Evolutionary conservation across 2,113 vertebrate species (phyloP).

Genomic region (Gobius niger): DNA sequence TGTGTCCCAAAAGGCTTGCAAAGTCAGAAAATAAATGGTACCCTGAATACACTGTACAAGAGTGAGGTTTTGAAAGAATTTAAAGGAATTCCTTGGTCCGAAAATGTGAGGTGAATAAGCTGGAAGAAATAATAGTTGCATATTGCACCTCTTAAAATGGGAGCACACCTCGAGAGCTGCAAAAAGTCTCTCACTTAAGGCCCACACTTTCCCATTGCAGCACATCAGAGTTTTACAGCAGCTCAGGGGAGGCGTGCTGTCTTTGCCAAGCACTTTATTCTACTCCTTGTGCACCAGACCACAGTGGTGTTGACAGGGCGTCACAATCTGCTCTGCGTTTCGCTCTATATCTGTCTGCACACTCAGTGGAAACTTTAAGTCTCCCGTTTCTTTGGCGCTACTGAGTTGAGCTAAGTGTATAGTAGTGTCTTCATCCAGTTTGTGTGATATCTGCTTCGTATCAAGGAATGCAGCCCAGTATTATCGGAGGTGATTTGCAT

Average conservation of each 20-base stretch:
- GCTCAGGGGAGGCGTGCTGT: neutral
- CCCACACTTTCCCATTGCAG: slow-evolving; percentile 17
- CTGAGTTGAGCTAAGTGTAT: slow-evolving; percentile 55
- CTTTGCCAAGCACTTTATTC: slow-evolving; percentile 8
- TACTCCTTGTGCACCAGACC: slow-evolving; percentile 10
- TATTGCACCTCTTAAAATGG: slow-evolving; percentile 74
- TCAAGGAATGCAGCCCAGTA: slow-evolving; percentile 44
- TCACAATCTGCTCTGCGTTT: slow-evolving; percentile 3
- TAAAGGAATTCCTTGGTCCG: slow-evolving; percentile 20
- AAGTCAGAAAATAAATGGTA: slow-evolving; percentile 67
- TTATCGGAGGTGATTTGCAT: slow-evolving; percentile 19
- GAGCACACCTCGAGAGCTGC: slow-evolving; percentile 52
- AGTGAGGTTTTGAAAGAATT: slow-evolving; percentile 38
- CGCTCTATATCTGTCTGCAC: slow-evolving; percentile 23
- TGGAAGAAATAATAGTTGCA: slow-evolving; percentile 53
- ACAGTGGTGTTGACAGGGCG: slow-evolving; percentile 10
- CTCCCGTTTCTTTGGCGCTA: slow-evolving; percentile 26
- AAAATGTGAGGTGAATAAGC: slow-evolving; percentile 33
- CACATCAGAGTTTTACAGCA: slow-evolving; percentile 24
- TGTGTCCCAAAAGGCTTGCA: slow-evolving; percentile 51
- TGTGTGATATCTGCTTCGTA: slow-evolving; percentile 65
- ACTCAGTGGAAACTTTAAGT: slow-evolving; percentile 30
- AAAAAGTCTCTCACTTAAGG: slow-evolving; percentile 37
- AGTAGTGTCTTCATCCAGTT: slow-evolving; percentile 67
- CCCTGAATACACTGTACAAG: slow-evolving; percentile 61